Evolutionary conservation across 2,113 vertebrate genomes (phyloP), one percentile per base, ranked within the genome.

Genomic region (Takifugu bimaculatus): DNA sequence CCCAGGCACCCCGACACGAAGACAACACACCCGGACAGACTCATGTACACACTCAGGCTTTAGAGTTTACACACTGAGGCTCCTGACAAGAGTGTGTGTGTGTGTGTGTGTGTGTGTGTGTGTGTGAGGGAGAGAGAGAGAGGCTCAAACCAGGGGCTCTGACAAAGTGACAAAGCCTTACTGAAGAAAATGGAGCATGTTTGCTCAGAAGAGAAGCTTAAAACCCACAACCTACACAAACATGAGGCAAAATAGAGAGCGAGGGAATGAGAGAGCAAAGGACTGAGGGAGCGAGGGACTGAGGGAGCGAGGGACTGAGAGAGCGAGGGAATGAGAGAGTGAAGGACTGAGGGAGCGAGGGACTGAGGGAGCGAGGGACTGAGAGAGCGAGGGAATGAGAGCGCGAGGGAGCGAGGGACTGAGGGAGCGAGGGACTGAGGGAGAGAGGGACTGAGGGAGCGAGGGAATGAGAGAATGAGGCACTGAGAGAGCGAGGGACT

Each of bases 201-300:
- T 88, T 79, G 71, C 64, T 54, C 54, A 79, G 81, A 71, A 84
- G 71, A 75, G 67, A n/a, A 78, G 56, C 61, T 66, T 71, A 47
- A 79, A 63, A 74, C 63, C 80, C 70, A 81, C 67, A 73, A 53
- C 4, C 25, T 62, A 54, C 35, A 51, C 76, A 83, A 75, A 82
- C 69, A 77, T 57, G 70, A 32, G 29, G n/a, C 43, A 54, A 47
- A 51, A 48, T 12, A 64, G 47, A 53, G 57, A 75, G 53, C 65
- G 52, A 50, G 48, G 35, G n/a, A 50, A 15, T 13, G 45, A 61
- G 49, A 39, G 50, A 42, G 20, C 1, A 1, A 20, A 20, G 20
- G 20, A 20, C 20, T 20, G 20, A 20, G 20, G 20, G 20, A 20
- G 20, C 20, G 20, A 20, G 20, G 20, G 20, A 20, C 20, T 20